Evolutionary conservation across 1,140 invertebrate species (phyloP).

Genomic region (Panagrolaimus sp.): DNA sequence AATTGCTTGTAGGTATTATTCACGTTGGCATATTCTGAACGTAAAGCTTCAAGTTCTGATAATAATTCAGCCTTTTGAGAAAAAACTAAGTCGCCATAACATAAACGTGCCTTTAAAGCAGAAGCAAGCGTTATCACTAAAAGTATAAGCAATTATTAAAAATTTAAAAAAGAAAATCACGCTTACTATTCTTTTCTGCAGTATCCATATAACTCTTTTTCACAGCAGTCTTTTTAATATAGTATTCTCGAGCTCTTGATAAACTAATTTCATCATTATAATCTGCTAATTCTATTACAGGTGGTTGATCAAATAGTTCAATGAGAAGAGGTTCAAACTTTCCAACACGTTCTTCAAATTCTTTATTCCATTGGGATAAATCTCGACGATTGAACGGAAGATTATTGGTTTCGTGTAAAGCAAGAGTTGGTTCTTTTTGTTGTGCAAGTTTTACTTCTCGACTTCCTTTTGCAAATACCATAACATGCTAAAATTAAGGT

Average conservation of each 20-base stretch:
- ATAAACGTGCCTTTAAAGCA: conserved; percentile 33
- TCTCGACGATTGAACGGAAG: conserved; percentile 70
- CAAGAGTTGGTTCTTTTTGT: conserved; percentile 11
- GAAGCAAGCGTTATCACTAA: conserved; percentile 19
- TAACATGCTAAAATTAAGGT: conserved; percentile 71
- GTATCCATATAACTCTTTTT: conserved; percentile 6
- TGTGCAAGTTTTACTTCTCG: conserved; percentile 77
- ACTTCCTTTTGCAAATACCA: conserved; percentile 90
- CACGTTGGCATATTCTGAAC: conserved; percentile 17
- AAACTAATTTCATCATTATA: conserved; percentile 20
- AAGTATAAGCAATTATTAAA: neutral
- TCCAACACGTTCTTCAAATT: conserved; percentile 31
- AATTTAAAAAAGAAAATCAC: neutral
- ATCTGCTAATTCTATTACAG: conserved; percentile 29
- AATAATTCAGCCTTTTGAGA: conserved; percentile 58
- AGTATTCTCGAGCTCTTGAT: conserved; percentile 30
- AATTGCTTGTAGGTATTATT: conserved; percentile 22
- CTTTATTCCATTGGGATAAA: conserved; percentile 66
- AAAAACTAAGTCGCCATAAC: conserved; percentile 61
- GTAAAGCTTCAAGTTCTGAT: conserved; percentile 43
- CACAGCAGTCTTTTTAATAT: neutral
- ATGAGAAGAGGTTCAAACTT: neutral
- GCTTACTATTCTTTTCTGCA: conserved; percentile 24
- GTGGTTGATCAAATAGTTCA: conserved; percentile 13
- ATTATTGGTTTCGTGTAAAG: conserved; percentile 64